Evolutionary conservation across 2,797 vertebrate species (phyloP).

Genomic region (Falco novaeseelandiae): DNA sequence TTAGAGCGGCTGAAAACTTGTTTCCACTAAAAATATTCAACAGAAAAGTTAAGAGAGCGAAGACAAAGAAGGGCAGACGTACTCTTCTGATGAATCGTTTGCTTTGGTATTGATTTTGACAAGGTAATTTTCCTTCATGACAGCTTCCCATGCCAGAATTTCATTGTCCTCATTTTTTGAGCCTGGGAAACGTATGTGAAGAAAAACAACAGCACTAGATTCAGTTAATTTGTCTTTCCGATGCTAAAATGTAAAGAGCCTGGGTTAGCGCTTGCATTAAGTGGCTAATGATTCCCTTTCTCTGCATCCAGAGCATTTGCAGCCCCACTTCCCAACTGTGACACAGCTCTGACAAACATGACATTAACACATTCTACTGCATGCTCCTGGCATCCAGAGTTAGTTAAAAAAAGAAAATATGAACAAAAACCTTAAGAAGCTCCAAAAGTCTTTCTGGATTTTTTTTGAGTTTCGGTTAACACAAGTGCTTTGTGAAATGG

Average conservation of each 20-base stretch:
- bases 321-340: not conserved
- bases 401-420: not conserved
- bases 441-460: not conserved
- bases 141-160: slow-evolving; percentile 82
- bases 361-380: not conserved
- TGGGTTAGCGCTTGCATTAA: not conserved
- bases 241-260: not conserved
- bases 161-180: slow-evolving; percentile 80
- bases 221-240: not conserved
- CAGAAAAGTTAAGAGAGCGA: not conserved
- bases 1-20: not conserved
- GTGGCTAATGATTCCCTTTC: not conserved
- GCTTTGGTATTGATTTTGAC: slow-evolving; percentile 80
- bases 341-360: not conserved
- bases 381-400: not conserved
- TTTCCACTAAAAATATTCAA: not conserved
- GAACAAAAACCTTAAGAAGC: not conserved
- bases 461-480: not conserved
- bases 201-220: not conserved
- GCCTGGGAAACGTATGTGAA: slow-evolving; percentile 58
- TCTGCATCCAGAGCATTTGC: accelerated
- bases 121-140: slow-evolving; percentile 85
- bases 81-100: slow-evolving; percentile 76
- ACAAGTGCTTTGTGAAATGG: not conserved
- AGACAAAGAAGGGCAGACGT: slow-evolving; percentile 8